These are phyloP conservation scores for Pelobates cultripes DNA, from an alignment of 2,797 vertebrate species.

Conservation along the genomic window DNA sequence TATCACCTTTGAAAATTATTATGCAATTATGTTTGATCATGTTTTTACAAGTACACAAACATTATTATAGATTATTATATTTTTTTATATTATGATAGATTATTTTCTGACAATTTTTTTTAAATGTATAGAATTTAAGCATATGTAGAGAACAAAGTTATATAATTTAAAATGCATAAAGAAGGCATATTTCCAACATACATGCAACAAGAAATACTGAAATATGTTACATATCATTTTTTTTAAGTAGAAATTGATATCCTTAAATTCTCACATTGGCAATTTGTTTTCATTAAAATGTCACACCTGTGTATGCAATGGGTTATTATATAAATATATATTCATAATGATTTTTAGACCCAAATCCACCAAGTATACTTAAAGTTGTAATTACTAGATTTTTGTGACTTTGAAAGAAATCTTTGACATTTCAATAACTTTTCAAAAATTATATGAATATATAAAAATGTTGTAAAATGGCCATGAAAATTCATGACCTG, in stretches of 20 bases:
- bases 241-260: background rate
- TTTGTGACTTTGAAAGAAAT: conserved; percentile 41
- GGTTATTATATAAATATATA: background rate
- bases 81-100: too few relatives aligned
- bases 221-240: background rate
- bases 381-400: conserved; percentile 25
- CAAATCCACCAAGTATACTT: background rate
- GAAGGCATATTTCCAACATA: too few relatives aligned
- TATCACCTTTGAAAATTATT: too few relatives aligned
- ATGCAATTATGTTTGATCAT: too few relatives aligned
- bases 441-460: conserved; percentile 44
- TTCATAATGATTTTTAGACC: background rate
- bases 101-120: too few relatives aligned
- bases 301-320: background rate
- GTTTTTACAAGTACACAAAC: too few relatives aligned
- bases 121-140: too few relatives aligned
- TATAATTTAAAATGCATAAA: too few relatives aligned
- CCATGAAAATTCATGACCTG: conserved; percentile 47
- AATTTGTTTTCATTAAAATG: background rate
- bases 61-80: too few relatives aligned
- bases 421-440: conserved; percentile 42
- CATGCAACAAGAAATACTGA: background rate
- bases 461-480: conserved; percentile 37
- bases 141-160: background rate
- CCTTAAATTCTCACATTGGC: background rate